A percentile compares a stretch with the other conserved stretches of the same genome.
Conservation (phyloP, 2,888 invertebrate species). For the Xylota segnis region DNA sequence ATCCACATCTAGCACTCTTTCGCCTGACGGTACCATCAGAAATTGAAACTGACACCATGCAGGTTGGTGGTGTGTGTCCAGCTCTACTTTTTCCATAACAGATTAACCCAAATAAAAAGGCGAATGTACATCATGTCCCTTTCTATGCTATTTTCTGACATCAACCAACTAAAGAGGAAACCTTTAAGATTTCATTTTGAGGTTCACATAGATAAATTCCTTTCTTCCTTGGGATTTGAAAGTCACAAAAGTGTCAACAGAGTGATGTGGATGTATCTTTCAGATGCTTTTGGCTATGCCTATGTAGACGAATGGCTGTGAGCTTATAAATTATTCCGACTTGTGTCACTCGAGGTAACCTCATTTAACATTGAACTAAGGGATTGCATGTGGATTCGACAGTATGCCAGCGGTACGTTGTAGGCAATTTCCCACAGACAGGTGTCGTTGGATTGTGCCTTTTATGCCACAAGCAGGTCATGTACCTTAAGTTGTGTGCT, state of each 20-base stretch:
- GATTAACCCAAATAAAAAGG: constrained; percentile 27
- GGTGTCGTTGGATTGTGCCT: constrained; percentile 31
- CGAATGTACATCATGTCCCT: constrained; percentile 23
- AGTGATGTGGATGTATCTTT: constrained; percentile 3
- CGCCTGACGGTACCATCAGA: constrained; percentile 40
- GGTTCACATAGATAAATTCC: background rate
- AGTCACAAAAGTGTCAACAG: constrained; percentile 13
- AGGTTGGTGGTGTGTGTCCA: constrained; percentile 24
- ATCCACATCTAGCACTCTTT: constrained; percentile 49
- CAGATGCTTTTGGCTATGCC: background rate
- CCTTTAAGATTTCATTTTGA: constrained; percentile 18
- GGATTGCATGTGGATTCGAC: constrained; percentile 9
- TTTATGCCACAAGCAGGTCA: constrained; percentile 12
- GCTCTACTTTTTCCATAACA: background rate
- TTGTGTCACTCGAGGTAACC: constrained; percentile 31
- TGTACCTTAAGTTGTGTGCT: constrained; percentile 36
- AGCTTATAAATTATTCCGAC: constrained; percentile 39
- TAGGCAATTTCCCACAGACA: constrained; percentile 15
- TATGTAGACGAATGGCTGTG: background rate
- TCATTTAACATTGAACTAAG: constrained; percentile 47
- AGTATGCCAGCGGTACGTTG: background rate
- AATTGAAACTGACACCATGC: constrained; percentile 54
- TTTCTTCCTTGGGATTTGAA: background rate
- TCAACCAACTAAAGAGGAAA: background rate
- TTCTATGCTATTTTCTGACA: background rate